phyloP scores from a whole-genome alignment of 1,140 invertebrate species.

The Camponotus pennsylvanicus region DNA sequence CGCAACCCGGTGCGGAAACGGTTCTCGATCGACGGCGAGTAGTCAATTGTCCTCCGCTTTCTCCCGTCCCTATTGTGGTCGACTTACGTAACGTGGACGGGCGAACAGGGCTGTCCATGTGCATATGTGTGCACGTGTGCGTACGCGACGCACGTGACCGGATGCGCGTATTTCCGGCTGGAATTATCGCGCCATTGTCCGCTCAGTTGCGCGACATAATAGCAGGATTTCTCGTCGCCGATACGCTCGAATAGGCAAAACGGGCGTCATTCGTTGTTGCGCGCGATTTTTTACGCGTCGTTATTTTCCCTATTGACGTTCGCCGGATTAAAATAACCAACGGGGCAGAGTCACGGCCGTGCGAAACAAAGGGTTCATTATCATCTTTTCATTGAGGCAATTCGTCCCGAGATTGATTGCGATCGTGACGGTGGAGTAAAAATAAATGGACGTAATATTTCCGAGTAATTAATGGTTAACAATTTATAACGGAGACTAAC shows the following conservation, averaged over 20 bases:
- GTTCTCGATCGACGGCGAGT: slow-evolving; percentile 74
- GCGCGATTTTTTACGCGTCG: slow-evolving; percentile 74
- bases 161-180: slow-evolving; percentile 65
- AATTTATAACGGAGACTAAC: neutral
- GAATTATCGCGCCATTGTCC: slow-evolving; percentile 83
- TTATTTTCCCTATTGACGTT: slow-evolving; percentile 65
- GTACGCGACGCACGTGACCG: slow-evolving; percentile 31
- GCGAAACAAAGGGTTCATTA: slow-evolving; percentile 44
- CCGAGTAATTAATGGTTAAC: neutral
- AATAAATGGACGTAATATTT: neutral
- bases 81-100: slow-evolving; percentile 70
- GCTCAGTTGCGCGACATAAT: slow-evolving; percentile 75
- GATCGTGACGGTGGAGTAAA: slow-evolving; percentile 8
- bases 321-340: slow-evolving; percentile 54
- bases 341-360: neutral
- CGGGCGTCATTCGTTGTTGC: slow-evolving; percentile 76
- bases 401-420: slow-evolving; percentile 3
- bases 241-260: slow-evolving; percentile 72
- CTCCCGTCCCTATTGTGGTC: slow-evolving; percentile 69
- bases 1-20: slow-evolving; percentile 65
- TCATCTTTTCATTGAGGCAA: neutral
- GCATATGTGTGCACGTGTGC: slow-evolving; percentile 34
- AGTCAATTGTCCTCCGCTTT: slow-evolving; percentile 74
- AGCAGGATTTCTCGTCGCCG: slow-evolving; percentile 70
- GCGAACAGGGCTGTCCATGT: neutral